A percentile compares a stretch with the other conserved stretches of the same genome.
Conservation (phyloP, 2,888 invertebrate genomes). For the Ligdia adustata region DNA sequence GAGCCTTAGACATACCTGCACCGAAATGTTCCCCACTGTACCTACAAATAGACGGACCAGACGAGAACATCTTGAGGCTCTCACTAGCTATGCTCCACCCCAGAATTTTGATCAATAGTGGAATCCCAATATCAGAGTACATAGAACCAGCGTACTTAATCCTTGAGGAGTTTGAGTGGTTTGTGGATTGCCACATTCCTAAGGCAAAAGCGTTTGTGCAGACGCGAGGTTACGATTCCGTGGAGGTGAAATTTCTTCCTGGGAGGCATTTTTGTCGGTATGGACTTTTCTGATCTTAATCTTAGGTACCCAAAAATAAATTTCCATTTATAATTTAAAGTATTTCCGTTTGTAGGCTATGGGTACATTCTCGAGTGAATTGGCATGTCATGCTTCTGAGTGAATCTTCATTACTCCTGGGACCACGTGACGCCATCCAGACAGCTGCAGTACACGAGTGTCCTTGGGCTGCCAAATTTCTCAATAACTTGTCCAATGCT, state of each 20-base stretch:
- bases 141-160: constrained; percentile 65
- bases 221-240: constrained; percentile 59
- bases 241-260: constrained; percentile 57
- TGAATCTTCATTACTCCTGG: constrained; percentile 60
- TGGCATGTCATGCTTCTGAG: constrained; percentile 65
- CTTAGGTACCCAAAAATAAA: neutral
- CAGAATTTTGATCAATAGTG: constrained; percentile 58
- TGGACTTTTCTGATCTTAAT: neutral
- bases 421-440: constrained; percentile 59
- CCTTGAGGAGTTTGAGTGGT: constrained; percentile 70
- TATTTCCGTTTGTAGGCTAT: constrained; percentile 57
- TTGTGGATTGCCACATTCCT: constrained; percentile 54
- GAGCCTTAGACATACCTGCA: constrained; percentile 53
- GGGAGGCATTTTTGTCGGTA: constrained; percentile 75
- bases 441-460: constrained; percentile 63
- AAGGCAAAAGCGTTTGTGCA: constrained; percentile 52
- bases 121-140: constrained; percentile 51
- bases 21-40: constrained; percentile 65
- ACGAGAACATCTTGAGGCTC: constrained; percentile 53
- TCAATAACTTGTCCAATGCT: constrained; percentile 52
- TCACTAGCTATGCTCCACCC: constrained; percentile 62
- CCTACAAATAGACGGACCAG: constrained; percentile 68
- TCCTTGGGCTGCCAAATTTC: constrained; percentile 64
- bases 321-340: no score
- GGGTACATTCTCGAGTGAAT: constrained; percentile 65